Base-by-base conservation (phyloP, 2,113 vertebrate species). In the Oncorhynchus masou region DNA sequence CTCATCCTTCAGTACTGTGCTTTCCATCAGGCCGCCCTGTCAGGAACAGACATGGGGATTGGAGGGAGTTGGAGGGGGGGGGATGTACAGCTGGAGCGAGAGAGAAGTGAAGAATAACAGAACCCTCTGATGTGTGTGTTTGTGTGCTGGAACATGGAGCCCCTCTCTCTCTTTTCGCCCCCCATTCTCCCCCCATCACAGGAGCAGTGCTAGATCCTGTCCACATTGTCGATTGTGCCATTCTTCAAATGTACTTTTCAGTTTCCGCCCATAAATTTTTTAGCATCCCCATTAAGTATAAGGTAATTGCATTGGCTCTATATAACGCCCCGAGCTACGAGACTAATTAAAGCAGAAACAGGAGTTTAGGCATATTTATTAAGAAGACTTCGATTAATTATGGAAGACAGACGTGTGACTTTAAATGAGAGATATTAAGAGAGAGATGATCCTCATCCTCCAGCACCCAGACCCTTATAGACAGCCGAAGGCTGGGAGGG, bases 281-380 rank as follows among this genome's bases (percentile, higher is more conserved):
- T 94, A 94, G 86, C 83, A 15, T 78, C 84, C 85, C 87, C 87
- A 91, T 94, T 93, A 92, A 93, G 91, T 80, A 78, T 81, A 90
- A 92, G 90, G 90, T 93, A 93, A 94, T 95, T 93, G 92, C 92
- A 89, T 93, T 93, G 93, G 92, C 91, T 92, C 91, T 93, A 92
- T 92, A 88, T 84, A 85, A 86, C 2, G 91, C 93, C 92, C 91
- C 89, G 91, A 93, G 93, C 92, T 91, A 94, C 73, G 91, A 90
- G 91, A 86, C 85, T 91, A 93, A 93, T 95, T 94, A 95, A 92
- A 89, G 70, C 78, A 81, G 88, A 59, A 88, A 92, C 83, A 82
- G 87, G 51, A 81, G 84, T 88, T 92, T 85, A 81, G 83, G 86
- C 90, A 83, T 90, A 92, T 93, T 92, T 94, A 92, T 90, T 91